Percentiles rank a stretch among this genome's conserved stretches.
Conservation (phyloP, 2,888 invertebrate species). For the Cantharis rufa region DNA sequence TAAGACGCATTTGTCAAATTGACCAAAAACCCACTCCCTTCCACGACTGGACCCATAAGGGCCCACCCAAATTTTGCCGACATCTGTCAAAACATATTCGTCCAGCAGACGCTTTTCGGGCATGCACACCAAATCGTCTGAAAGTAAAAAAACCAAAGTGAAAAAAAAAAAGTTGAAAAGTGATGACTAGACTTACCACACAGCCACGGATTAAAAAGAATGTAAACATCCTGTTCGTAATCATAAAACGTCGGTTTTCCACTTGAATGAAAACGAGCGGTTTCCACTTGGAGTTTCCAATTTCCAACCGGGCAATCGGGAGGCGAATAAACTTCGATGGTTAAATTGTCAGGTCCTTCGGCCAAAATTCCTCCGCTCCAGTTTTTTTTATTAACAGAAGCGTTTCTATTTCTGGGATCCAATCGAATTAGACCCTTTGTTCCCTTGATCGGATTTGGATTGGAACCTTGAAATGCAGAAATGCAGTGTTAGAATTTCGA, state of each 20-base stretch:
- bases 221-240: conserved; percentile 70
- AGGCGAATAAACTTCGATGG: conserved; percentile 64
- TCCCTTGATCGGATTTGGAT: conserved; percentile 60
- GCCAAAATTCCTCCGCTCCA: conserved; percentile 51
- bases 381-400: conserved; percentile 41
- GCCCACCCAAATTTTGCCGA: conserved; percentile 87
- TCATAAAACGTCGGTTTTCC: conserved; percentile 58
- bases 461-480: conserved; percentile 49
- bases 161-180: too few relatives aligned
- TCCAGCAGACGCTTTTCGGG: conserved; percentile 69
- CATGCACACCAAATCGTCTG: conserved; percentile 79
- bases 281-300: conserved; percentile 70
- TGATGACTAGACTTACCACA: conserved; percentile 62
- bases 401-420: conserved; percentile 35
- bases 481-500: conserved; percentile 2
- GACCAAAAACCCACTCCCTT: conserved; percentile 84
- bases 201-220: conserved; percentile 84
- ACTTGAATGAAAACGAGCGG: conserved; percentile 56
- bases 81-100: conserved; percentile 79
- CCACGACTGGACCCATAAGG: conserved; percentile 72
- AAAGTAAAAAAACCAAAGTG: conserved; percentile 30
- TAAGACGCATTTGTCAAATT: conserved; percentile 73
- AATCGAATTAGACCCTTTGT: conserved; percentile 57
- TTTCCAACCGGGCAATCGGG: conserved; percentile 67
- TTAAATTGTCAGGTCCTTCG: conserved; percentile 48